These are phyloP conservation scores for Tetrax tetrax DNA, from an alignment of 2,113 vertebrate species.

Conservation along the genomic window DNA sequence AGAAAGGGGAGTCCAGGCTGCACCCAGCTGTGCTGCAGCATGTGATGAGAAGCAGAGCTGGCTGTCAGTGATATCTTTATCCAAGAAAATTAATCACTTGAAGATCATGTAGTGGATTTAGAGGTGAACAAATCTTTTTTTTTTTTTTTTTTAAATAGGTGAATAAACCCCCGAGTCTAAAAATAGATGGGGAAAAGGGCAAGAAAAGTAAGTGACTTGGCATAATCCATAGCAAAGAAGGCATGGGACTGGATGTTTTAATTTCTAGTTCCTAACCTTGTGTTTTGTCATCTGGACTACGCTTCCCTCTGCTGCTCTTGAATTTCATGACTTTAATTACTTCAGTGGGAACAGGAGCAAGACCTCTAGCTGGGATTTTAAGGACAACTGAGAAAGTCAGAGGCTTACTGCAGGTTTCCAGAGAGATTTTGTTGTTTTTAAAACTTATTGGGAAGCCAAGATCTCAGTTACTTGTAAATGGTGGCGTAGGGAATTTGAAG, in stretches of 20 bases:
- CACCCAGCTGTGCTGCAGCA: fast-evolving
- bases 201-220: neutral
- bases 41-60: neutral
- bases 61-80: neutral
- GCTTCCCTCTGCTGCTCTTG: neutral
- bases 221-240: neutral
- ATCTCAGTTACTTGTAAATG: neutral
- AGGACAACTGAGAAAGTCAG: neutral
- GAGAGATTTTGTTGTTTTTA: neutral
- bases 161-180: neutral
- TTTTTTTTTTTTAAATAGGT: neutral
- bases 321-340: constrained; percentile 1
- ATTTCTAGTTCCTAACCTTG: neutral
- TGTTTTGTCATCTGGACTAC: neutral
- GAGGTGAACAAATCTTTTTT: neutral
- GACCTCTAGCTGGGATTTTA: neutral
- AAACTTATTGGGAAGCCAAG: neutral
- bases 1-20: neutral
- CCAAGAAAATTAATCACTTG: neutral
- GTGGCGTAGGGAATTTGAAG: neutral
- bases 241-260: neutral
- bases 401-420: neutral
- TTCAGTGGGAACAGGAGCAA: neutral
- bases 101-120: neutral
- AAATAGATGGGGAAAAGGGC: neutral